Conservation (phyloP, 2,113 vertebrate species). For the Lanius collurio region DNA sequence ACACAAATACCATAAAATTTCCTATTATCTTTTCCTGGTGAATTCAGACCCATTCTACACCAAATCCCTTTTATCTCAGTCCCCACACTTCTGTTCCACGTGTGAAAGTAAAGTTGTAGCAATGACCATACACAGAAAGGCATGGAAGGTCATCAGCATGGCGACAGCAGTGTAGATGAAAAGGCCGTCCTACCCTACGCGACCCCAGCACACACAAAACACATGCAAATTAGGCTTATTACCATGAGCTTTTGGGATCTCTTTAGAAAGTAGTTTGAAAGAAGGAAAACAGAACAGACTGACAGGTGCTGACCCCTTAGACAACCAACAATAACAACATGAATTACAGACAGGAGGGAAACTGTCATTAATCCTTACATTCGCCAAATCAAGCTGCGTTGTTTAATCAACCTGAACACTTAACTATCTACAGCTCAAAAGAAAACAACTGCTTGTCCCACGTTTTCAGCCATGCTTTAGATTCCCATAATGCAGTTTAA, state of each 20-base stretch:
- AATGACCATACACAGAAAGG: not conserved
- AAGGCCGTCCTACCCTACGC: not conserved
- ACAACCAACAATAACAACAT: not conserved
- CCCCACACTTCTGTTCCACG: not conserved
- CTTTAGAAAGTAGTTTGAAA: not conserved
- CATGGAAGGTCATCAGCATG: not conserved
- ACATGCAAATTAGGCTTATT: not conserved
- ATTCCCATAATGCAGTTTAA: not conserved
- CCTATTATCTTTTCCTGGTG: not conserved
- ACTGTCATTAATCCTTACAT: fast-evolving
- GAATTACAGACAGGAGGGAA: not conserved
- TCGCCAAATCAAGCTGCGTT: not conserved
- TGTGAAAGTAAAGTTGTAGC: not conserved
- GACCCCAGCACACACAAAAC: not conserved
- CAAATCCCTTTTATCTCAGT: not conserved
- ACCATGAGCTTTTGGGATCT: not conserved
- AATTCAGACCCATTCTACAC: not conserved
- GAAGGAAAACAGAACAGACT: not conserved
- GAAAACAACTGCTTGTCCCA: not conserved
- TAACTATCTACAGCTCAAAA: not conserved
- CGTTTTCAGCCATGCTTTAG: not conserved
- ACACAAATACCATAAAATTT: not conserved
- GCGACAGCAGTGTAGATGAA: not conserved
- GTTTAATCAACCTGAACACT: not conserved
- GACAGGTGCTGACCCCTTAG: not conserved